Evolutionary conservation across 2,888 invertebrate genomes (phyloP).

Genomic region (Torymus texanus): DNA sequence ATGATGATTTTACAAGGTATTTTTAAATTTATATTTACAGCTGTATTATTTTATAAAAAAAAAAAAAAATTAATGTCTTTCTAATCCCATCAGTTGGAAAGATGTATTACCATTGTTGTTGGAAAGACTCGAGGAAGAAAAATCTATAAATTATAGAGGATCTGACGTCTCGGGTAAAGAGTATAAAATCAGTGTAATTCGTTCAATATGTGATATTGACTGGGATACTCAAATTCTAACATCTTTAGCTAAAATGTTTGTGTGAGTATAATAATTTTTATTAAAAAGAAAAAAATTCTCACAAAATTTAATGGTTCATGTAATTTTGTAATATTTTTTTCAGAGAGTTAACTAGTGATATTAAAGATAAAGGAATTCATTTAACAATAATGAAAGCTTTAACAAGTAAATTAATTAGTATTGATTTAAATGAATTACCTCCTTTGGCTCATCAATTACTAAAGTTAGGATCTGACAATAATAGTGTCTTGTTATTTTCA

Average conservation of each 20-base stretch:
- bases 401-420: slow-evolving; percentile 77
- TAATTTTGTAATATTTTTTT: neutral
- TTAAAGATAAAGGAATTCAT: slow-evolving; percentile 74
- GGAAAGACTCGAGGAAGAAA: slow-evolving; percentile 77
- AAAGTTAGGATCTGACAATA: slow-evolving; percentile 77
- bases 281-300: no score
- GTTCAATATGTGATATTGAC: slow-evolving; percentile 78
- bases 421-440: slow-evolving; percentile 80
- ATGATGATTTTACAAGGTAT: slow-evolving; percentile 76
- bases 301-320: no score
- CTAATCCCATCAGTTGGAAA: slow-evolving; percentile 78
- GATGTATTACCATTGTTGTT: slow-evolving; percentile 81
- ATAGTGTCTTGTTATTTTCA: slow-evolving; percentile 75
- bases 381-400: slow-evolving; percentile 80
- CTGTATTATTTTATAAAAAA: neutral
- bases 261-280: slow-evolving; percentile 74
- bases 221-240: slow-evolving; percentile 80
- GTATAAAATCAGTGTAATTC: slow-evolving; percentile 80
- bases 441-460: slow-evolving; percentile 82
- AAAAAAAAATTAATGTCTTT: no score
- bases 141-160: slow-evolving; percentile 78
- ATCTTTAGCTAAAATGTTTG: slow-evolving; percentile 82
- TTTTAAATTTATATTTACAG: slow-evolving; percentile 12
- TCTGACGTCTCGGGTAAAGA: slow-evolving; percentile 79
- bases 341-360: slow-evolving; percentile 75